Percentiles rank a stretch among this genome's conserved stretches.
These are phyloP conservation scores for Pluvialis apricaria DNA, from an alignment of 2,113 vertebrate genomes.

Conservation along the genomic window DNA sequence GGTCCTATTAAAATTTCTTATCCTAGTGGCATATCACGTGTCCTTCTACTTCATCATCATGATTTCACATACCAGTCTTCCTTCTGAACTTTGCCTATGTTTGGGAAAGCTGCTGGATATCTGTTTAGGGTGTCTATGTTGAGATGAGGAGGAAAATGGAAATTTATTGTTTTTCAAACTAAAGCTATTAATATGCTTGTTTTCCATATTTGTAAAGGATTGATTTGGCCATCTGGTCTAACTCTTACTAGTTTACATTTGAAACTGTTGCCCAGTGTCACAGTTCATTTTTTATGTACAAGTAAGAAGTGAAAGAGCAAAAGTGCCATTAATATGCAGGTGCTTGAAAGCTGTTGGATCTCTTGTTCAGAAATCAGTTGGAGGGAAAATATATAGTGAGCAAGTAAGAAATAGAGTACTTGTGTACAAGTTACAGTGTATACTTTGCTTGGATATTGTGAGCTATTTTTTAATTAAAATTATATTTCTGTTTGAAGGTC, in stretches of 20 bases:
- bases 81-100: neutral
- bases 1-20: neutral
- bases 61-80: neutral
- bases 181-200: neutral
- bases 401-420: neutral
- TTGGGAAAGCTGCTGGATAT: neutral
- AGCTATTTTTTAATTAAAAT: neutral
- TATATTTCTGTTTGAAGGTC: constrained; percentile 77
- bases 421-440: neutral
- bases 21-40: neutral
- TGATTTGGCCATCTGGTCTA: neutral
- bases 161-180: neutral
- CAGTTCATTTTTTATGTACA: neutral
- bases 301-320: neutral
- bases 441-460: neutral
- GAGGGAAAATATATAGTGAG: neutral
- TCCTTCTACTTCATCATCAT: neutral
- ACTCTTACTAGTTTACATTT: neutral
- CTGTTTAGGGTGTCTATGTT: neutral
- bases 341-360: neutral
- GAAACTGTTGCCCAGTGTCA: neutral
- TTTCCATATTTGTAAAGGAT: neutral
- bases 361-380: neutral
- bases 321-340: neutral
- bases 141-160: neutral